These are phyloP conservation scores for Conomelus anceps DNA, from an alignment of 2,888 invertebrate species.

Conservation along the genomic window DNA sequence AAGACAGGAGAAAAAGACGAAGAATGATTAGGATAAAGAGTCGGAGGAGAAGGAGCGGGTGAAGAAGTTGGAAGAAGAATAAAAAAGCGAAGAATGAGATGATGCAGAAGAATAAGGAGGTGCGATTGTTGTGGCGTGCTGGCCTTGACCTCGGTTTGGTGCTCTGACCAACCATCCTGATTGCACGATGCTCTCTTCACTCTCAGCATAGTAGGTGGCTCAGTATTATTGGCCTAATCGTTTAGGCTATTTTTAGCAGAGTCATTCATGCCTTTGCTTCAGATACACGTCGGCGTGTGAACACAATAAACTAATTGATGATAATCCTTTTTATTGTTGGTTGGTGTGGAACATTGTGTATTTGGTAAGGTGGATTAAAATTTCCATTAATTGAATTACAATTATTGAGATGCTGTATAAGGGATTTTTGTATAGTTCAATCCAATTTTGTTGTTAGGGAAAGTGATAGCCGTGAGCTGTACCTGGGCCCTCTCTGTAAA, in stretches of 20 bases:
- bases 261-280: background rate
- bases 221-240: background rate
- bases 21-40: background rate
- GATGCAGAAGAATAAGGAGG: background rate
- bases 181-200: background rate
- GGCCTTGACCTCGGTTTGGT: background rate
- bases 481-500: too few relatives aligned
- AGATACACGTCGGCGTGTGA: background rate
- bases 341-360: background rate
- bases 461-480: too few relatives aligned
- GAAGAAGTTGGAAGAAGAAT: background rate
- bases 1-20: background rate
- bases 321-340: background rate
- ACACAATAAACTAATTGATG: background rate
- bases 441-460: too few relatives aligned
- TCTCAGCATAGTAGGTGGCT: background rate
- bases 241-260: background rate
- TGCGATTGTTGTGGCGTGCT: background rate
- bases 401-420: too few relatives aligned
- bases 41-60: background rate
- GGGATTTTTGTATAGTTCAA: too few relatives aligned
- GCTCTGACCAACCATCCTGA: background rate
- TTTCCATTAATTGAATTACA: too few relatives aligned
- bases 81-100: background rate
- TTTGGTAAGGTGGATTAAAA: background rate